Evolutionary conservation across 2,888 invertebrate species (phyloP), one percentile per base, ranked within the genome.

Genomic region (Campoletis raptor): DNA sequence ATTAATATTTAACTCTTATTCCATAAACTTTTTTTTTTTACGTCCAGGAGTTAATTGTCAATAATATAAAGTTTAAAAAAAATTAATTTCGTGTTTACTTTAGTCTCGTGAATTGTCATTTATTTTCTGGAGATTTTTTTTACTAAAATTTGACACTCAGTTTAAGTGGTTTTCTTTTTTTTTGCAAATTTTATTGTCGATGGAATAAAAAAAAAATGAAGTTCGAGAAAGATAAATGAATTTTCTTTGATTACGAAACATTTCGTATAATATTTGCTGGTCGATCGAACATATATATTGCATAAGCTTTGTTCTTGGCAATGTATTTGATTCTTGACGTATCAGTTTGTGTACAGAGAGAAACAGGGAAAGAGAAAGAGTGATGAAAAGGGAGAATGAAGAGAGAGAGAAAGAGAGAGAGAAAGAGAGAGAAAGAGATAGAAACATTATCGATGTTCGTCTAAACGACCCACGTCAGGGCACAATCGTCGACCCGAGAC

Each of bases 361-460:
- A 45, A 36, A 64, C 21, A 54, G 37, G 7, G 52, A 73, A 45
- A 81, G 37, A 76, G 54, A 74, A 61, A 69, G 36, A 78, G n/a
- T n/a, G n/a, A n/a, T n/a, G 82, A 48, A 7, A 66, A 48, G 18
- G 24, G 15, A 8, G 52, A 81, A 30, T 57, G 36, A 82, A 83
- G 54, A 72, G 36, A 69, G 61, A 80, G 42, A 77, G 83, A 57
- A n/a, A 21, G 67, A 77, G 57, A 67, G 48, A 70, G 82, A 80
- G 70, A 85, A 36, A 18, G 42, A 42, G 3, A 66, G 30, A 8
- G 36, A 76, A 70, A 66, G 77, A 87, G 80, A 37, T 24, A 67
- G 57, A 72, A 72, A 81, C 61, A 83, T 67, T 78, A 86, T 86
- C 83, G 83, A 83, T 86, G 81, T 78, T 83, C 83, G 86, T 83